Evolutionary conservation across 2,888 invertebrate species (phyloP), one percentile per base, ranked within the genome.

Genomic region (Sinopyrophorus schimmeli): DNA sequence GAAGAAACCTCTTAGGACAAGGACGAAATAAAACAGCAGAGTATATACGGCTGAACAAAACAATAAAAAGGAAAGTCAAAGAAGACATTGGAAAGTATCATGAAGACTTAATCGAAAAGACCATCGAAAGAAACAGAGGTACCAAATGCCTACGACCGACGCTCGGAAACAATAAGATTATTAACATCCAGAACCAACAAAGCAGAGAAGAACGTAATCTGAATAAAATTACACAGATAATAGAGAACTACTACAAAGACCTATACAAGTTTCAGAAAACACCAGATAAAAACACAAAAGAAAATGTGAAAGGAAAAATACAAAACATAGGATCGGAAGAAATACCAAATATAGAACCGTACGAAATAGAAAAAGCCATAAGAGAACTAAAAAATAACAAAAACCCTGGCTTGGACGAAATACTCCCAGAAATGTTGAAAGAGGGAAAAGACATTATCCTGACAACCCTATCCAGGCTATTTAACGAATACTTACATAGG

Each of bases 351-450:
- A 31, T 31, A 5, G 18, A 17, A 31, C 16, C 14, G 12, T 5
- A 15, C 3, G 15, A 31, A 31, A 10, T 31, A 5, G 7, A 9
- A n/a, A 9, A 31, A 5, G 16, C 31, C 5, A 2, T 15, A 18
- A 17, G 9, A 18, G 31, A 31, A 9, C 16, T 31, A 20, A 32
- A 18, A n/a, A 18, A 17, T 10, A 32, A 32, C 9, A 32, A 32
- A 11, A 18, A 17, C n/a, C 18, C 31, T 16, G 31, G 31, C n/a
- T 5, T 14, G n/a, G 30, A 30, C 3, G 30, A 10, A 3, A 30
- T 30, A 11, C 7, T 30, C 7, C 10, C 18, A n/a, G 31, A 31
- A 7, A 10, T 18, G 18, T n/a, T 31, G 5, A 31, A 18, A 18
- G 31, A 31, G n/a, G 14, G 30, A 5, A 20, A 18, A n/a, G n/a